Base-by-base conservation (phyloP, 2,888 invertebrate genomes). In the Lypha dubia region DNA sequence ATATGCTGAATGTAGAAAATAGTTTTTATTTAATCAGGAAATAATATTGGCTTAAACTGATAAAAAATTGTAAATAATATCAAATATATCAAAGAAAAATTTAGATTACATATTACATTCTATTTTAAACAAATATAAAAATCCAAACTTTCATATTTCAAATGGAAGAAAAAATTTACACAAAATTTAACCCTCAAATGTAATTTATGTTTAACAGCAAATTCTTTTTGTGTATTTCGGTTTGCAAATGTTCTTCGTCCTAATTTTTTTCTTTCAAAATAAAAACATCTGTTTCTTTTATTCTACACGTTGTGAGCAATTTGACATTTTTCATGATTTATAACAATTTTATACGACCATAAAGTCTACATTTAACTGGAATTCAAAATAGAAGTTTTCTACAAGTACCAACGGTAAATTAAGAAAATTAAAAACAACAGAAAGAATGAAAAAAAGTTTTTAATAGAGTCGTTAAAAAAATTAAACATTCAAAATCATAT, bases 291-390 rank as follows among this genome's bases (percentile, higher is more conserved):
- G 84, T 77, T 84, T 77, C 49, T 56, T 77, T 74, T 71, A 58
- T 49, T 44, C 22, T 46, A n/a, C n/a, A 28, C 17, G 46, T 41
- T 56, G 11, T 51, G n/a, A 63, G 20, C 35, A 75, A 84, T 60
- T 77, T 80, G 84, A 80, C 84, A 71, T 65, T 32, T 22, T 38
- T 44, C 56, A 84, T 84, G 84, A 84, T 84, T 84, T 84, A 84
- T 73, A 74, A 70, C 63, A 44, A 46, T 68, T 81, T 68, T 56
- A 32, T 51, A 35, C 71, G 15, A 49, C 56, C 63, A 56, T 71
- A 71, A 71, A 74, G 51, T 74, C 44, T 17, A 44, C 68, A 63
- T 53, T 74, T 51, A 67, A 67, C 67, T 67, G 32, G 35, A 74
- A 67, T 68, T 75, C 20, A 53, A 53, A 67, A 81, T n/a, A 22